Conservation (phyloP, 2,888 invertebrate species). For the Aleiodes alternator region DNA sequence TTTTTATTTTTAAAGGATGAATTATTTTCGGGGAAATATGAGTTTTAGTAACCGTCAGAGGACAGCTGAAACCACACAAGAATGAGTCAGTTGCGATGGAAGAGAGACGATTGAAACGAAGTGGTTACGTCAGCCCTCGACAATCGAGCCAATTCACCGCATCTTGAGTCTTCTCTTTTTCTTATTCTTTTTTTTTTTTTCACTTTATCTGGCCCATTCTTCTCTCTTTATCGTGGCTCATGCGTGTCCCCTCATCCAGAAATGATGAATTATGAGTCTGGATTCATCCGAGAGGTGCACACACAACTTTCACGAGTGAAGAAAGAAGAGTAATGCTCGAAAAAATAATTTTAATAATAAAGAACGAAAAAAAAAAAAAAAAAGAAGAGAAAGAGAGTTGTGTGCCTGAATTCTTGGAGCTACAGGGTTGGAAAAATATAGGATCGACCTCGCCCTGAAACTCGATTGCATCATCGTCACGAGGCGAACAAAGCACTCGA, state of each 20-base stretch:
- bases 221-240: neutral
- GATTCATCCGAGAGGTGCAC: conserved; percentile 49
- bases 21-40: conserved; percentile 2
- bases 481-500: conserved; percentile 14
- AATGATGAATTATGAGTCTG: conserved; percentile 58
- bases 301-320: conserved; percentile 53
- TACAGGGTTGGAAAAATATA: neutral
- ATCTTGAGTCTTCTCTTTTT: conserved; percentile 21
- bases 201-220: conserved; percentile 5
- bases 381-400: too few relatives aligned
- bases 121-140: conserved; percentile 57
- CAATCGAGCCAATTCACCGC: conserved; percentile 56
- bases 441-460: conserved; percentile 6
- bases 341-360: conserved; percentile 19
- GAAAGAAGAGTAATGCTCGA: conserved; percentile 8
- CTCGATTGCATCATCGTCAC: conserved; percentile 11
- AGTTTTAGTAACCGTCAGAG: conserved; percentile 17
- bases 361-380: conserved; percentile 7
- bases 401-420: too few relatives aligned
- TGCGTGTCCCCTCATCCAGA: conserved; percentile 10
- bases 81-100: conserved; percentile 46
- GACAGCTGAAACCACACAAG: conserved; percentile 21
- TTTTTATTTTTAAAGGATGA: neutral
- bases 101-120: conserved; percentile 60
- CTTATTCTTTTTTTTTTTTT: conserved; percentile 42